Evolutionary conservation across 92 coral and sea anemone genomes (phyloP).

Genomic region (Pocillopora meandrina): DNA sequence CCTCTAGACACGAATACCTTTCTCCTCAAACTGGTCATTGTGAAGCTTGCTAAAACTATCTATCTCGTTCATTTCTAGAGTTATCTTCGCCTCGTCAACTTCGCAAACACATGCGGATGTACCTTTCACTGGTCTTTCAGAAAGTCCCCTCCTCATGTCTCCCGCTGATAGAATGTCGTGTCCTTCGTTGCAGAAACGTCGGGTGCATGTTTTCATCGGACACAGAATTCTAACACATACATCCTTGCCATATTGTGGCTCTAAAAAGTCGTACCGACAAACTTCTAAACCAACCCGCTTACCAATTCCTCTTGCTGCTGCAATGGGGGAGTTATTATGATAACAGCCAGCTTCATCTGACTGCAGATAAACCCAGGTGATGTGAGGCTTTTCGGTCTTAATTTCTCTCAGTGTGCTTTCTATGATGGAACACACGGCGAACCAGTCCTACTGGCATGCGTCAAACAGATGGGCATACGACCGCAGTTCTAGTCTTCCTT

Average conservation of each 20-base stretch:
- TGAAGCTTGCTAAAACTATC: slow-evolving; percentile 49
- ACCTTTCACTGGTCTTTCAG: slow-evolving; percentile 62
- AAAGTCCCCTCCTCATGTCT: slow-evolving; percentile 67
- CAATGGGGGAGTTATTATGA: slow-evolving; percentile 45
- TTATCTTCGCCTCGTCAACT: slow-evolving; percentile 49
- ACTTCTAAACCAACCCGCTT: slow-evolving; percentile 50
- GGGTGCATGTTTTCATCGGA: slow-evolving; percentile 72
- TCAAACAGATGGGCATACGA: no score
- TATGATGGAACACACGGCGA: slow-evolving; percentile 36
- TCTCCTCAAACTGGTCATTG: slow-evolving; percentile 52
- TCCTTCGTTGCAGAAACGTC: slow-evolving; percentile 68
- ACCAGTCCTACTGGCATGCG: slow-evolving; percentile 47
- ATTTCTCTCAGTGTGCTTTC: slow-evolving; percentile 18
- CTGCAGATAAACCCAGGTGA: slow-evolving; percentile 32
- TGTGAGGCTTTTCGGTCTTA: slow-evolving; percentile 16
- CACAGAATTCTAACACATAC: slow-evolving; percentile 74
- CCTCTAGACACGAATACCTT: slow-evolving; percentile 57
- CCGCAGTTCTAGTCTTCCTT: no score
- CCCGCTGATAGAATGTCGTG: slow-evolving; percentile 61
- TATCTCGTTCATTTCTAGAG: slow-evolving; percentile 46
- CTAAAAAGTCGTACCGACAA: slow-evolving; percentile 67
- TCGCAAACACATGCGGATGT: slow-evolving; percentile 58
- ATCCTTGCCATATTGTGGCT: slow-evolving; percentile 72
- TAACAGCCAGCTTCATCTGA: slow-evolving; percentile 32
- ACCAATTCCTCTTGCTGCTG: slow-evolving; percentile 52